Conservation (phyloP, 2,888 invertebrate genomes). For the Drosophila seclusa region DNA sequence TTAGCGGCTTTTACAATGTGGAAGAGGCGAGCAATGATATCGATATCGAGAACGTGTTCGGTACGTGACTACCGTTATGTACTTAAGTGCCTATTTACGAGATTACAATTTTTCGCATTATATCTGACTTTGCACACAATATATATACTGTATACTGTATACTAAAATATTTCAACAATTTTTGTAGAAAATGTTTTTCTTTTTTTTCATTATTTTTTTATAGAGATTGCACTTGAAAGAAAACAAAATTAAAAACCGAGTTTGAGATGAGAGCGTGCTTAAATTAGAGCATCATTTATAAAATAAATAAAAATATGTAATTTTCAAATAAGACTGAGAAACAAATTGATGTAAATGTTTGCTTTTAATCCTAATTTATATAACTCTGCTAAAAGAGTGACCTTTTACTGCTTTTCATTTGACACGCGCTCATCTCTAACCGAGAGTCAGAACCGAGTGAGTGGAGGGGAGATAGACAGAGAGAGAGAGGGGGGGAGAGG, state of each 20-base stretch:
- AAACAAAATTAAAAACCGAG: conserved; percentile 27
- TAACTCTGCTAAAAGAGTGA: background rate
- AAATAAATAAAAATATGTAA: background rate
- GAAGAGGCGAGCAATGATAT: conserved; percentile 44
- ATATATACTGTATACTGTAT: conserved; percentile 16
- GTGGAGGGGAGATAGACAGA: background rate
- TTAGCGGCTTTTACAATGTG: conserved; percentile 41
- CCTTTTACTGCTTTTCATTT: background rate
- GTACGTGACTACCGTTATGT: conserved; percentile 75
- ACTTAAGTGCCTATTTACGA: conserved; percentile 75
- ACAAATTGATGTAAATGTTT: background rate
- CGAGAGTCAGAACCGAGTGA: conserved; percentile 2
- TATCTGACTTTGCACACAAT: conserved; percentile 47
- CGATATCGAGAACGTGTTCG: conserved; percentile 46
- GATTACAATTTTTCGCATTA: conserved; percentile 61
- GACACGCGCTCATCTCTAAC: conserved; percentile 35
- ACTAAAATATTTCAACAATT: conserved; percentile 69
- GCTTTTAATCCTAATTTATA: background rate
- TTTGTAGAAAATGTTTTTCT: conserved; percentile 42
- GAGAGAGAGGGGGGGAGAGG: background rate
- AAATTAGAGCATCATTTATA: background rate
- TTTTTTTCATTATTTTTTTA: conserved; percentile 36
- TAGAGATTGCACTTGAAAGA: conserved; percentile 68
- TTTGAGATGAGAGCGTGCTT: conserved; percentile 29
- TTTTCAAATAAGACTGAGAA: background rate